Evolutionary conservation across 2,888 invertebrate genomes (phyloP).

Genomic region (Acrobasis suavella): DNA sequence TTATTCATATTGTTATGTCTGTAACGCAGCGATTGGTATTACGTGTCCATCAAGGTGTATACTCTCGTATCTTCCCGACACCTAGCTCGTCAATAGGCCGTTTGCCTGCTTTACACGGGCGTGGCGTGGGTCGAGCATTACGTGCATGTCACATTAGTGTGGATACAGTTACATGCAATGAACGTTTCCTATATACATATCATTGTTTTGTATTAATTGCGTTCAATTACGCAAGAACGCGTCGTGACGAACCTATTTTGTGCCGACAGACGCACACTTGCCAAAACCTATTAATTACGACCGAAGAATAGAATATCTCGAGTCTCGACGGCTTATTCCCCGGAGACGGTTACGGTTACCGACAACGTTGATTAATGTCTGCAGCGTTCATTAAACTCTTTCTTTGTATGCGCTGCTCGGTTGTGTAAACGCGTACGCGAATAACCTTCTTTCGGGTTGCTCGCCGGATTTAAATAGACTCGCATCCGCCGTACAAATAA

Average conservation of each 20-base stretch:
- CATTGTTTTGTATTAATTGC: slow-evolving; percentile 68
- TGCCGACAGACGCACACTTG: slow-evolving; percentile 69
- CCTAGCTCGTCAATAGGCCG: slow-evolving; percentile 60
- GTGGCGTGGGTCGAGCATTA: slow-evolving; percentile 68
- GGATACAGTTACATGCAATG: slow-evolving; percentile 59
- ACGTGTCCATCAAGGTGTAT: slow-evolving; percentile 46
- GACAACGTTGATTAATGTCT: slow-evolving; percentile 78
- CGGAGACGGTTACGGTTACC: slow-evolving; percentile 77
- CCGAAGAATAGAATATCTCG: slow-evolving; percentile 78
- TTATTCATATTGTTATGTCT: slow-evolving; percentile 50
- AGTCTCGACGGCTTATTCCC: slow-evolving; percentile 76
- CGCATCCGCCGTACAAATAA: slow-evolving; percentile 65
- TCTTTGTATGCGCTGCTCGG: slow-evolving; percentile 63
- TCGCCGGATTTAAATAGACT: slow-evolving; percentile 60
- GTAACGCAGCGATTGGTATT: slow-evolving; percentile 41
- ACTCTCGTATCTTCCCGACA: slow-evolving; percentile 51
- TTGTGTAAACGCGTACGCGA: slow-evolving; percentile 63
- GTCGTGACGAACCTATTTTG: slow-evolving; percentile 66
- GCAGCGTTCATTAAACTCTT: slow-evolving; percentile 72
- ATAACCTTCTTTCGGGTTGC: slow-evolving; percentile 72
- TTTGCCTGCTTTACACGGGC: slow-evolving; percentile 65
- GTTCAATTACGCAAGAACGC: slow-evolving; percentile 68
- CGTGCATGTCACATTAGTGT: slow-evolving; percentile 55
- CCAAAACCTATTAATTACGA: slow-evolving; percentile 81
- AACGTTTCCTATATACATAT: slow-evolving; percentile 57